phyloP scores from a whole-genome alignment of 2,113 vertebrate species.

The Dipodomys merriami region DNA sequence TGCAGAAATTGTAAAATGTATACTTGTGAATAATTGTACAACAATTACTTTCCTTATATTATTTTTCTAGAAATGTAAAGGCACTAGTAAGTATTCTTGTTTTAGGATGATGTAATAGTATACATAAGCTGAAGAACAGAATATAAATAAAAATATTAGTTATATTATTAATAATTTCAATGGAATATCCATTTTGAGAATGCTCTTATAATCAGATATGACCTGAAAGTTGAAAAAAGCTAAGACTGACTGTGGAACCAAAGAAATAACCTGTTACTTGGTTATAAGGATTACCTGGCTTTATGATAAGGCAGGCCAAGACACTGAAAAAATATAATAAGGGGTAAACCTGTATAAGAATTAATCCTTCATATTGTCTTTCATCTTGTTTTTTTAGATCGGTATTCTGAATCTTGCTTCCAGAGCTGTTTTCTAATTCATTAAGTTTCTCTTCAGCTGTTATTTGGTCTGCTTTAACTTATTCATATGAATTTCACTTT shows the following conservation, averaged over 20 bases:
- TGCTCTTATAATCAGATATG: not conserved
- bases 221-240: not conserved
- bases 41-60: not conserved
- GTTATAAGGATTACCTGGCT: not conserved
- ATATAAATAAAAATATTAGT: not conserved
- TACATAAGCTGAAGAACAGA: not conserved
- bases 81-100: not conserved
- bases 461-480: not conserved
- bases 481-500: not conserved
- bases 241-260: not conserved
- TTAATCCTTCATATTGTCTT: not conserved
- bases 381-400: not conserved
- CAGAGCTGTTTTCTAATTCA: not conserved
- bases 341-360: not conserved
- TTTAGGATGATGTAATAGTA: not conserved
- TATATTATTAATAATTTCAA: not conserved
- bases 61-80: not conserved
- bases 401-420: not conserved
- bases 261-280: too few species aligned
- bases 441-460: not conserved
- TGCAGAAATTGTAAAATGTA: not conserved
- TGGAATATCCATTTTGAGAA: not conserved
- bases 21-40: not conserved
- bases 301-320: not conserved
- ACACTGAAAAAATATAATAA: not conserved